Evolutionary conservation across 1,140 invertebrate species (phyloP).

Genomic region (Cotesia vestalis): DNA sequence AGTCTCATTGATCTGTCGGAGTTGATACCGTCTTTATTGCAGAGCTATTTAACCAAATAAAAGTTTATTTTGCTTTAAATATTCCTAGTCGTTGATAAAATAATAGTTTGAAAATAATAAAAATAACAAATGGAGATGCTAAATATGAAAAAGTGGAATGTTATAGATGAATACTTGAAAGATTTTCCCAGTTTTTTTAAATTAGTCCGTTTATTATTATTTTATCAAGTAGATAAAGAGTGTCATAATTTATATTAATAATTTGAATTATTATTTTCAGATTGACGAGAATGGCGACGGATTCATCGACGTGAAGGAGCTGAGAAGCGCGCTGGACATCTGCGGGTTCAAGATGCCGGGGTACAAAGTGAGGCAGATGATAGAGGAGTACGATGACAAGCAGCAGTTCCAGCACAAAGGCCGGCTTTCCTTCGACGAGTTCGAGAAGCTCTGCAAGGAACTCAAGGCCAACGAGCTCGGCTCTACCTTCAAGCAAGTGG

Average conservation of each 20-base stretch:
- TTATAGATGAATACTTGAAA: conserved; percentile 47
- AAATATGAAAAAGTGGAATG: conserved; percentile 43
- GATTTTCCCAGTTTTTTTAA: conserved; percentile 42
- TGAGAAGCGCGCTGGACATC: conserved; percentile 88
- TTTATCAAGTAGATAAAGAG: background rate
- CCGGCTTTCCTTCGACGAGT: conserved; percentile 84
- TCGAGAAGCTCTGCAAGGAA: conserved; percentile 88
- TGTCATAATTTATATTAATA: background rate
- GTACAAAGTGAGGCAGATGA: conserved; percentile 90
- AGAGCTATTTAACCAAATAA: too few species aligned
- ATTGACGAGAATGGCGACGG: conserved; percentile 92
- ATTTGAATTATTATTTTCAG: conserved; percentile 64
- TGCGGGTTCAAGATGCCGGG: conserved; percentile 94
- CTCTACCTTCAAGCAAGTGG: conserved; percentile 89
- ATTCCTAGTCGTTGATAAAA: background rate
- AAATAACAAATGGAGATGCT: conserved; percentile 45
- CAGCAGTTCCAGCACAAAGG: conserved; percentile 75
- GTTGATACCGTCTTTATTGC: too few species aligned
- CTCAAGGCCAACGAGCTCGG: conserved; percentile 91
- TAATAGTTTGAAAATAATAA: too few species aligned
- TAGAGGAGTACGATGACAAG: conserved; percentile 85
- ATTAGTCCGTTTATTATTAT: conserved; percentile 41
- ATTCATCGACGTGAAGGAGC: conserved; percentile 87
- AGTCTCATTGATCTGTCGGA: too few species aligned
- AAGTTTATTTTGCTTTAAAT: background rate